Evolutionary conservation across 2,113 vertebrate genomes (phyloP), one percentile per base, ranked within the genome.

Genomic region (Cisticola juncidis): DNA sequence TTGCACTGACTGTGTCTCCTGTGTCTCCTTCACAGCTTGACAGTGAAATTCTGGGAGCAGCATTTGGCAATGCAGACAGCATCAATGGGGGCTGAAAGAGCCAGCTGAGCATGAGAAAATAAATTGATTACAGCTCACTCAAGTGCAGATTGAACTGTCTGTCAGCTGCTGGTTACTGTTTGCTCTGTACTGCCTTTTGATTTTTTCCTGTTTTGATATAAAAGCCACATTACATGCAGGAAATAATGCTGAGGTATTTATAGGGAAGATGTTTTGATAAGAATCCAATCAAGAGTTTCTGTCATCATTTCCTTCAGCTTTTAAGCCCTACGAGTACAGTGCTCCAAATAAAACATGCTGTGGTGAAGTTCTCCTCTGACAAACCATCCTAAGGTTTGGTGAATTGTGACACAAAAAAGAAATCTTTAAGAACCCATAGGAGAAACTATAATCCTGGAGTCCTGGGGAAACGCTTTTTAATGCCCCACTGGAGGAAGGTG

Each of bases 301-400:
- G 87, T 78, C 78, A 47, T 86, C 13, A 11, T 91, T 92, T 96
- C 65, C 61, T 68, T 36, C 60, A 89, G 33, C 73, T 89, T 70
- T 65, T 51, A 65, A 89, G 50, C 33, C 61, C 70, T 40, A 9
- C 2, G 9, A 88, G 81, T 66, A 47, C 31, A 48, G 56, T 5
- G 6, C 20, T 94, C 69, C 77, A 92, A 89, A 44, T 47, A 84
- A 92, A 94, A 82, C 72, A 60, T 23, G n/a, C 93, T 92, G 73
- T 88, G 86, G 91, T 81, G 25, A 69, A 88, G 79, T 48, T 69
- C 22, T 88, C 40, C 45, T 51, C 66, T 92, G 58, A 80, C 14
- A 51, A n/a, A 54, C 15, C 38, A 29, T 48, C 35, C 2, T 18
- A 11, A 26, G 16, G n/a, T 19, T 83, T 66, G 31, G 19, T 33